phyloP scores from a whole-genome alignment of 2,888 invertebrate species.

The Xestoiulus laeticollis region DNA sequence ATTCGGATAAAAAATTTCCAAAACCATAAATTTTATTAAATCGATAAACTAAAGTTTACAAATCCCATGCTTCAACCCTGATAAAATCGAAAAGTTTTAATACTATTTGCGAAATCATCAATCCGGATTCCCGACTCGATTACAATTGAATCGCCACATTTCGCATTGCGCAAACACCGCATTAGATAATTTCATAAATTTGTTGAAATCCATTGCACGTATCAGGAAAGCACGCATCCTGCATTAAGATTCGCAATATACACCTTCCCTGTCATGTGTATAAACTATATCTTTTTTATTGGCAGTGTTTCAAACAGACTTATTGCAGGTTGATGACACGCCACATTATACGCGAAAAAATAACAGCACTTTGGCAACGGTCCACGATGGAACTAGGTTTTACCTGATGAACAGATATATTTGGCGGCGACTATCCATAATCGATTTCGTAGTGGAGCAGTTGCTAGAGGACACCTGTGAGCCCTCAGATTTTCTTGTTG shows the following conservation, averaged over 20 bases:
- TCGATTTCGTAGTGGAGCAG: not conserved
- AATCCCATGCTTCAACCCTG: not conserved
- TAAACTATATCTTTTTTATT: not conserved
- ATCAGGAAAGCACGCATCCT: not conserved
- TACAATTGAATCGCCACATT: not conserved
- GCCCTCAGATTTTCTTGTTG: not conserved
- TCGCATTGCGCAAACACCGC: not conserved
- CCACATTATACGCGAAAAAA: not conserved
- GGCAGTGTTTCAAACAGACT: not conserved
- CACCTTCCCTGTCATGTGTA: not conserved
- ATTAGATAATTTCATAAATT: not conserved
- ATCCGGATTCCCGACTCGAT: not conserved
- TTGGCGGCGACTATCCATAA: not conserved
- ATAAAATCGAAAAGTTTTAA: not conserved
- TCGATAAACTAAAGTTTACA: no score
- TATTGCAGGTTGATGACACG: constrained; percentile 1
- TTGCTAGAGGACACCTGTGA: constrained; percentile 4
- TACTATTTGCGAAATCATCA: no score
- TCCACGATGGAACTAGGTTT: not conserved
- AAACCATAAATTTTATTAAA: no score
- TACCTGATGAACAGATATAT: not conserved
- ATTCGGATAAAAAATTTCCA: no score
- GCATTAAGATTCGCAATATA: not conserved
- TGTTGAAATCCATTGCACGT: not conserved
- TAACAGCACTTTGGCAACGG: not conserved